Percentiles rank a stretch among this genome's conserved stretches.
Conservation (phyloP, 2,113 vertebrate genomes). For the sheep (Ovis aries) region ARS-UI_Ramb_v3.0 NC_056066.1:38201501-38202000, state of each 20-base stretch:
- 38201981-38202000: not conserved
- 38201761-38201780: not conserved
- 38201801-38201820: not conserved
- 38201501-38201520: not conserved
- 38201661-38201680: not conserved
- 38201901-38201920: not conserved
- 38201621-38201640: not conserved
- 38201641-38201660: not conserved
- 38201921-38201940: not conserved
- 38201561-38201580: not conserved
- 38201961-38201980: not conserved
- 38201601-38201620: not conserved
- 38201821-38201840: not conserved
- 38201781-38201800: not conserved
- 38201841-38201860: no score
- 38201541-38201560: not conserved
- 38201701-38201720: not conserved
- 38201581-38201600: not conserved
- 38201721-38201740: not conserved
- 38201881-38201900: not conserved
- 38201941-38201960: not conserved
- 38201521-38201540: not conserved
- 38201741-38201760: not conserved
- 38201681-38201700: not conserved
- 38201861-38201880: not conserved